Evolutionary conservation across 2,888 invertebrate species (phyloP), one percentile per base, ranked within the genome.

Genomic region (Drosophila meridiana): DNA sequence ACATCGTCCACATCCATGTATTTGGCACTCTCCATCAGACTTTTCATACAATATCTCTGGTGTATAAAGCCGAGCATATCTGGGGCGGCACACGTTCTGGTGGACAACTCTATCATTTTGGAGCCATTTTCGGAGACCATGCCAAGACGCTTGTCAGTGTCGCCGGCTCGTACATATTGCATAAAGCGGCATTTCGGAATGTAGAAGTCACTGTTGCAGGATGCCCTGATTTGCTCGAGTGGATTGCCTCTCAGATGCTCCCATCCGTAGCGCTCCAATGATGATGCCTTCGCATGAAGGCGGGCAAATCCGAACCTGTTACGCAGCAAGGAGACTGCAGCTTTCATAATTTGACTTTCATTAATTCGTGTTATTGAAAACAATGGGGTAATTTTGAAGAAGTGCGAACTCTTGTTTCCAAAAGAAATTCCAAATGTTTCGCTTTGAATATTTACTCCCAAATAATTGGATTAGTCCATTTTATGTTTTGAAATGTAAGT

Each of bases 81-180:
- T 55, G 89, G 72, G 2, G 94, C 93, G 7, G 94, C 87, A 8
- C 89, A 88, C 0, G 87, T 83, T 9, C 76, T 83, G 0, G 90
- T 77, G 36, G 94, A 93, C 1, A 95, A 93, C 80, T 96, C 95
- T 73, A 96, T 95, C 77, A 97, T 94, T 79, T 96, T 96, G 2
- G 95, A 95, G 8, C 95, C 95, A 60, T 95, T 94, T 14, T 94
- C 94, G 1, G 95, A 94, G 38, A 96, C 93, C 76, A 95, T 95
- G 3, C 97, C 97, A n/a, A 96, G 94, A n/a, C 80, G 83, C 36
- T 95, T 95, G 2, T 94, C 94, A 0, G 94, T 94, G 0, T 95
- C 95, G 50, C 94, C 94, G 79, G 94, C 94, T 32, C 93, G 94
- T 55, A 94, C 93, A 91, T 96, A 97, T 89, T 97, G 97, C 53